These are phyloP conservation scores for Lycocorax pyrrhopterus DNA, from an alignment of 2,113 vertebrate species.

Conservation along the genomic window DNA sequence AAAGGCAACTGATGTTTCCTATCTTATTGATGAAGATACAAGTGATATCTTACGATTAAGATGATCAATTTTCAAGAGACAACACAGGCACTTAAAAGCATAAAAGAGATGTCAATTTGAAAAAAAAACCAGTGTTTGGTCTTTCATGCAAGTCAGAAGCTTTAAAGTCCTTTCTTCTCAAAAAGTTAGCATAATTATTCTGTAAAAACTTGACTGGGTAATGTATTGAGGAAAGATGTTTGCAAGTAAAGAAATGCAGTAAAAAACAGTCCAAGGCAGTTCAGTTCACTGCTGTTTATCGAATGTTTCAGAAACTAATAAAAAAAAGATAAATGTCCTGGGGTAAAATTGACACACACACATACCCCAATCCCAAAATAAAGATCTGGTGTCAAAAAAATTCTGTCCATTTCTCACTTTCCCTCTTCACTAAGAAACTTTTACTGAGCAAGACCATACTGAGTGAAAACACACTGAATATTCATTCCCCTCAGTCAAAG, in stretches of 20 bases:
- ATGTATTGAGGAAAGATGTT: background rate
- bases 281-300: background rate
- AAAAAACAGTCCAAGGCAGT: background rate
- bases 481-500: background rate
- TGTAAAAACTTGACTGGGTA: background rate
- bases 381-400: background rate
- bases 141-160: background rate
- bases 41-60: background rate
- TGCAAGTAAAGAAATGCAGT: background rate
- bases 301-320: background rate
- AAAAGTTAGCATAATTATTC: background rate
- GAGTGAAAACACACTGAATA: background rate
- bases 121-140: background rate
- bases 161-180: background rate
- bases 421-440: background rate
- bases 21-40: background rate
- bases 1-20: background rate
- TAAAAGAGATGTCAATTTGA: background rate
- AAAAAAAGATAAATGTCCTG: background rate
- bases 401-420: background rate
- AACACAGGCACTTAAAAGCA: background rate
- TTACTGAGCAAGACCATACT: background rate
- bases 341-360: background rate
- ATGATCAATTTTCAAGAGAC: background rate
- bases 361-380: background rate